Evolutionary conservation across 2,113 vertebrate species (phyloP).

Genomic region (Oryzias javanicus): DNA sequence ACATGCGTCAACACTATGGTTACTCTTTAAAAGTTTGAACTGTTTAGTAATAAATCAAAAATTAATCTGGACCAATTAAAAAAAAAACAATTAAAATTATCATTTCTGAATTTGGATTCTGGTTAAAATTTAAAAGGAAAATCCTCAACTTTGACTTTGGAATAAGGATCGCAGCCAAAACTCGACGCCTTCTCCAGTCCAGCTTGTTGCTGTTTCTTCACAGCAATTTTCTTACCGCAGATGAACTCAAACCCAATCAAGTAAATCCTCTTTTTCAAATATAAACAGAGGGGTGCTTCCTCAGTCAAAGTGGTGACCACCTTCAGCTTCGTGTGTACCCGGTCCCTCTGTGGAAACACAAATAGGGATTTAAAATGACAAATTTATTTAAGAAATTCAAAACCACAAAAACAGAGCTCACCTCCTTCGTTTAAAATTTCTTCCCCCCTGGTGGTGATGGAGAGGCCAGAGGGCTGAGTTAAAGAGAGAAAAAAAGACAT

Average conservation of each 20-base stretch:
- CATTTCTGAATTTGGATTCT: too few relatives aligned
- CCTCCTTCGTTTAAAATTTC: conserved; percentile 62
- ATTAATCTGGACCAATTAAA: too few relatives aligned
- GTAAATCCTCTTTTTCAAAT: conserved; percentile 3
- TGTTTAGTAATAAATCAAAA: too few relatives aligned
- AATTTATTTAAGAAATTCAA: neutral
- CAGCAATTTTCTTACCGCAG: too few relatives aligned
- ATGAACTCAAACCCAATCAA: conserved; percentile 2
- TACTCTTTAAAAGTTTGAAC: too few relatives aligned
- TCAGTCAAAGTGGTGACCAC: conserved; percentile 2
- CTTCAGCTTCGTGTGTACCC: conserved; percentile 17
- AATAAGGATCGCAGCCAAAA: too few relatives aligned
- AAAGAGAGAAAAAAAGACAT: neutral
- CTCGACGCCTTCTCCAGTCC: too few relatives aligned
- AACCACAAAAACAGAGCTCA: neutral
- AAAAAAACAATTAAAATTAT: too few relatives aligned
- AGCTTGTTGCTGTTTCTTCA: too few relatives aligned
- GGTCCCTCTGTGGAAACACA: conserved; percentile 36
- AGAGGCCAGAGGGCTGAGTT: conserved; percentile 36
- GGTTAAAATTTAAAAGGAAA: too few relatives aligned
- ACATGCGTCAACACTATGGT: too few relatives aligned
- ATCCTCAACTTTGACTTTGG: too few relatives aligned
- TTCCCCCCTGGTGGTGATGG: conserved; percentile 8
- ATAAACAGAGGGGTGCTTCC: neutral
- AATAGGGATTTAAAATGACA: neutral